These are phyloP conservation scores for Psammodynastes pulverulentus DNA, from an alignment of 2,113 vertebrate genomes.

Conservation along the genomic window DNA sequence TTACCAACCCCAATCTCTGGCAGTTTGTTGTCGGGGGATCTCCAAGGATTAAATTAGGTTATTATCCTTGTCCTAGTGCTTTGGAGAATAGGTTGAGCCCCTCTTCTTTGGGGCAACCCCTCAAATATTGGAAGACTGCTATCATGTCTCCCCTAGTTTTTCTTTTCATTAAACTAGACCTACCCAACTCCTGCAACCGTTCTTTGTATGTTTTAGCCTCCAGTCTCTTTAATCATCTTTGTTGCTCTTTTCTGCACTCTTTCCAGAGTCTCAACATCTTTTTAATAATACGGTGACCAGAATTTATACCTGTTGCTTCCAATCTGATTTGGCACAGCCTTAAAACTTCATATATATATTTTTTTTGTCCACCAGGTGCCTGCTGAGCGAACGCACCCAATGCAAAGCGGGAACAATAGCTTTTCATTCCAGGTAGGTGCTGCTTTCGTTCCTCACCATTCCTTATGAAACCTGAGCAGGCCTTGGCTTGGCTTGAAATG, in stretches of 20 bases:
- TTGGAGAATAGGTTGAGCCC: background rate
- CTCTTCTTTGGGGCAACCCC: background rate
- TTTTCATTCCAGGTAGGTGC: constrained; percentile 74
- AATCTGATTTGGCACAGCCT: too few relatives aligned
- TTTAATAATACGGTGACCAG: background rate
- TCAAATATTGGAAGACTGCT: background rate
- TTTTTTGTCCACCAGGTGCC: constrained; percentile 31
- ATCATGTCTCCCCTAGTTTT: background rate
- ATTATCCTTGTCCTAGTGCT: background rate
- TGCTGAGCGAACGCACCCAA: constrained; percentile 57
- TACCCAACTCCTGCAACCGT: background rate
- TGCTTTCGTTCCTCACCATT: background rate
- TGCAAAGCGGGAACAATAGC: constrained; percentile 42
- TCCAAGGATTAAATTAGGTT: background rate
- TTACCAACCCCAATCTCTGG: background rate
- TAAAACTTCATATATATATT: background rate
- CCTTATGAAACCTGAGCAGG: background rate
- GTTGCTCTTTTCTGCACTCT: background rate
- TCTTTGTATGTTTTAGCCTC: background rate
- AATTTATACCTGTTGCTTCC: background rate
- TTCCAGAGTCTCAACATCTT: background rate
- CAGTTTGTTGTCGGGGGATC: background rate
- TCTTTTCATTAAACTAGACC: background rate
- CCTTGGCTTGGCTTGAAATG: background rate
- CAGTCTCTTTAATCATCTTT: background rate